These are phyloP conservation scores for Micoletzkya japonica DNA, from an alignment of 2,888 invertebrate genomes.

Conservation along the genomic window DNA sequence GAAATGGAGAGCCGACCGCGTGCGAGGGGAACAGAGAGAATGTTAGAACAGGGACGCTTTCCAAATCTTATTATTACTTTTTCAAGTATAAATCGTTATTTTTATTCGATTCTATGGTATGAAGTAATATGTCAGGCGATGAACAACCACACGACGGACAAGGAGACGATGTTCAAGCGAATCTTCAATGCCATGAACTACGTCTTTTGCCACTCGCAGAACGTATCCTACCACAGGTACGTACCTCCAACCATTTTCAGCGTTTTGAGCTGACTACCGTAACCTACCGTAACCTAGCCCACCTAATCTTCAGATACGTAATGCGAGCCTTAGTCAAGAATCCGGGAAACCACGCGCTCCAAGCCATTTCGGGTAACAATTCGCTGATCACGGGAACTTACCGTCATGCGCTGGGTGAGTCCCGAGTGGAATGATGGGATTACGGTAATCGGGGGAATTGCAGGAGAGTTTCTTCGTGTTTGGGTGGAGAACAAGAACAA, in stretches of 20 bases:
- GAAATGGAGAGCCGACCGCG: no score
- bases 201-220: conserved; percentile 59
- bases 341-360: conserved; percentile 54
- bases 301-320: conserved; percentile 42
- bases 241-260: not conserved
- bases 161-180: conserved; percentile 39
- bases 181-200: conserved; percentile 60
- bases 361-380: conserved; percentile 61
- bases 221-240: conserved; percentile 50
- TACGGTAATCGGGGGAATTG: conserved; percentile 3
- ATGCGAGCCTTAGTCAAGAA: conserved; percentile 54
- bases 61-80: no score
- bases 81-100: no score
- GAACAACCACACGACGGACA: conserved; percentile 2
- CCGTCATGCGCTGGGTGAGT: conserved; percentile 49
- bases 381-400: conserved; percentile 61
- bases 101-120: no score
- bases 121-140: no score
- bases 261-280: not conserved
- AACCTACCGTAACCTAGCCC: not conserved
- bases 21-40: no score
- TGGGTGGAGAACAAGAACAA: conserved; percentile 47
- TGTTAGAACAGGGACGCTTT: no score
- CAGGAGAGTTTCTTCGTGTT: conserved; percentile 57
- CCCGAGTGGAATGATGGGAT: not conserved